Evolutionary conservation across 2,888 invertebrate species (phyloP), one percentile per base, ranked within the genome.

Genomic region (Apamea sordens): DNA sequence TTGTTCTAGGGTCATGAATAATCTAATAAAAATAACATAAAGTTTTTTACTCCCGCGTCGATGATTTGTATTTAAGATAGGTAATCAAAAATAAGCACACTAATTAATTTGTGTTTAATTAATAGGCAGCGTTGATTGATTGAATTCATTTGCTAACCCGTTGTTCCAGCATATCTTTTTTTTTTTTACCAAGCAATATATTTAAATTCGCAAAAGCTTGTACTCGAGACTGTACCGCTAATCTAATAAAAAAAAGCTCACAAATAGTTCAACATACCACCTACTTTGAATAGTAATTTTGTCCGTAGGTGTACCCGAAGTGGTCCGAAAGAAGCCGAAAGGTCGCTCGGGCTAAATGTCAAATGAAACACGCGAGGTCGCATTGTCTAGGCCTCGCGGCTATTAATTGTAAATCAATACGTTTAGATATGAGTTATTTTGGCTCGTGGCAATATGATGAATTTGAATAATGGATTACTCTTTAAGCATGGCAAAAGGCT

Each of bases 321-420:
- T 89, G 89, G 91, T 92, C 93, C 95, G 93, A 94, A 94, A 94
- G 92, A 91, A 91, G 91, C 92, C 92, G 92, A 96, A 95, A 96
- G 96, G 96, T 96, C 96, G 89, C 36, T 91, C 91, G 93, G 94
- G 94, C 94, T 94, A 95, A 96, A 96, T 96, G 96, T 96, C 96
- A 96, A 94, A 93, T 91, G 87, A 88, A 91, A 88, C 88, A 91
- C 86, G 89, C 94, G 93, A 94, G 93, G 93, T 93, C 93, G 91
- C 85, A 89, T 89, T 91, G 90, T 89, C 91, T 91, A 89, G 87
- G 93, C 94, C 95, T 93, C 86, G 89, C 82, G 93, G 94, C 93
- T 69, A 89, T 88, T 86, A 89, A 89, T 89, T 89, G 89, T 89
- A 89, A 88, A 89, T 90, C 89, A 90, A 89, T 90, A 87, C 85